Percentiles rank a stretch among this genome's conserved stretches.
These are phyloP conservation scores for Petromus typicus DNA, from an alignment of 2,113 vertebrate genomes.

Conservation along the genomic window DNA sequence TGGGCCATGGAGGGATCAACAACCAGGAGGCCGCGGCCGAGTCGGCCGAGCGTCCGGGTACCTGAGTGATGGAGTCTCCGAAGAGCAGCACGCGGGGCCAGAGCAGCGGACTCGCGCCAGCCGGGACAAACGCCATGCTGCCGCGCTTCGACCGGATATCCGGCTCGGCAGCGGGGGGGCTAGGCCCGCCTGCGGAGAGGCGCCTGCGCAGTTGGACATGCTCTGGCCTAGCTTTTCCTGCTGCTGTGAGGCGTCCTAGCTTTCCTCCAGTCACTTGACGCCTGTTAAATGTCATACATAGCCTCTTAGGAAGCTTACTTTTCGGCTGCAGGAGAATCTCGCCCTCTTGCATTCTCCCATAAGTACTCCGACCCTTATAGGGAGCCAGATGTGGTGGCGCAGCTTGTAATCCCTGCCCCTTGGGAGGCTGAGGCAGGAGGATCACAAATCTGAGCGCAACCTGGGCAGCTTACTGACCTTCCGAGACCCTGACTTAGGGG, in stretches of 20 bases:
- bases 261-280: no score
- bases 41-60: slow-evolving; percentile 72
- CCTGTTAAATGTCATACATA: fast-evolving
- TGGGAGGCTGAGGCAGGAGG: not conserved
- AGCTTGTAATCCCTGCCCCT: not conserved
- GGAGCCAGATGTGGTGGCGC: not conserved
- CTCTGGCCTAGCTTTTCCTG: not conserved
- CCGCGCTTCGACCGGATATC: not conserved
- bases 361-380: not conserved
- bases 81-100: slow-evolving; percentile 94
- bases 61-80: slow-evolving; percentile 98
- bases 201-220: fast-evolving
- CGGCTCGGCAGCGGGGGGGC: not conserved
- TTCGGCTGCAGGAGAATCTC: not conserved
- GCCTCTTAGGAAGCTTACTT: no score
- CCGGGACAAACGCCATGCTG: not conserved
- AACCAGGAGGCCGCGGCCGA: not conserved
- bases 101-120: not conserved
- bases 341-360: not conserved
- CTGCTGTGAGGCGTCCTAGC: not conserved
- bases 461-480: not conserved
- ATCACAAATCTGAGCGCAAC: not conserved
- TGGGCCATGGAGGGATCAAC: no score
- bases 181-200: not conserved
- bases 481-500: not conserved